phyloP scores from a whole-genome alignment of 2,797 vertebrate species.

The Poecile montanus region DNA sequence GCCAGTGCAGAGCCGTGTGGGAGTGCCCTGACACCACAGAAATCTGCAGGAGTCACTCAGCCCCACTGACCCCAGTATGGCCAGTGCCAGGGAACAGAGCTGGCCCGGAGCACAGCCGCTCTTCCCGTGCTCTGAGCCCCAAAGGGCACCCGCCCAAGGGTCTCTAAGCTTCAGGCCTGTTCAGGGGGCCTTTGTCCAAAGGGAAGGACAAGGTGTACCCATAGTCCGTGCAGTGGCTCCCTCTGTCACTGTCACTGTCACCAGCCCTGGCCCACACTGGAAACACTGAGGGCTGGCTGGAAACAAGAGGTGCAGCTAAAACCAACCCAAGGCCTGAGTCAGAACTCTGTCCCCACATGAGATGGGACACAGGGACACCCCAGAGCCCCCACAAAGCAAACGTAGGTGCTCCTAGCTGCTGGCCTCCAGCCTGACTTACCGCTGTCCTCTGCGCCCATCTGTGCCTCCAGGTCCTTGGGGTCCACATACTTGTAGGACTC shows the following conservation, averaged over 20 bases:
- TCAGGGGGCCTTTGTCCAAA: neutral
- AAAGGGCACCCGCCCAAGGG: fast-evolving
- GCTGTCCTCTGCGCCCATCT: conserved; percentile 81
- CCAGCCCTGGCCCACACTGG: fast-evolving
- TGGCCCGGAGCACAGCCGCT: neutral
- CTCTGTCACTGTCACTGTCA: neutral
- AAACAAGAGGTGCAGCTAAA: neutral
- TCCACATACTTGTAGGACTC: conserved; percentile 83
- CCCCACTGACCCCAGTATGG: fast-evolving
- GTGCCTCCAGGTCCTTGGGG: conserved; percentile 87
- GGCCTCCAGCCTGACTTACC: conserved; percentile 50
- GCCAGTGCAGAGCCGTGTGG: fast-evolving
- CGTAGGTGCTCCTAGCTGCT: neutral
- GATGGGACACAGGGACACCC: neutral
- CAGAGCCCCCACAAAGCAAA: neutral
- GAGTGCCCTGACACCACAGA: fast-evolving
- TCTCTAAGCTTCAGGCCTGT: neutral
- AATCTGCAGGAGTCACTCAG: neutral
- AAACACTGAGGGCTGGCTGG: fast-evolving
- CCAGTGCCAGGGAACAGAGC: neutral
- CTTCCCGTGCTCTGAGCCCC: fast-evolving
- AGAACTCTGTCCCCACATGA: neutral
- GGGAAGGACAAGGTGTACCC: neutral
- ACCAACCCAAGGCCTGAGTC: fast-evolving
- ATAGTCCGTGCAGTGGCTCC: fast-evolving